phyloP scores from a whole-genome alignment of 2,888 invertebrate species.

The Ophion ellenae region DNA sequence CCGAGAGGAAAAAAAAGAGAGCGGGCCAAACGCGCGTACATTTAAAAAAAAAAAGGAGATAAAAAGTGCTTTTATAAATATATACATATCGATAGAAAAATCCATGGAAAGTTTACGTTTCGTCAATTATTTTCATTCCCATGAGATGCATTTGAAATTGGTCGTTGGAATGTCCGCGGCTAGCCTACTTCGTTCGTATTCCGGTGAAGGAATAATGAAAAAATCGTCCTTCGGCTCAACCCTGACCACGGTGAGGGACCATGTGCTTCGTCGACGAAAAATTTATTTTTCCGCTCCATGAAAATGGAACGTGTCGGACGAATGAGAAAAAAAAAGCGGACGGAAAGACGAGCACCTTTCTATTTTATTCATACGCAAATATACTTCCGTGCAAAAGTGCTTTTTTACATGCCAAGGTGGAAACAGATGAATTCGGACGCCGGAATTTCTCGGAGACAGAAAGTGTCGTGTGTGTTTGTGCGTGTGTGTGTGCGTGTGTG shows the following conservation, averaged over 20 bases:
- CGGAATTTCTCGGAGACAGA: too few species aligned
- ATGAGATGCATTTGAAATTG: slow-evolving; percentile 69
- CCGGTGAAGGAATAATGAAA: slow-evolving; percentile 73
- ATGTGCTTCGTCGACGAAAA: neutral
- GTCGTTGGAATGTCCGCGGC: slow-evolving; percentile 77
- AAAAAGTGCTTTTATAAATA: neutral
- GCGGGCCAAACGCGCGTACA: neutral
- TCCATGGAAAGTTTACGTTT: neutral
- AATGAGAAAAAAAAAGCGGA: too few species aligned
- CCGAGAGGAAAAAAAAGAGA: neutral
- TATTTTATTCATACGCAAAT: too few species aligned
- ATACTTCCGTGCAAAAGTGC: too few species aligned
- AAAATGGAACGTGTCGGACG: too few species aligned
- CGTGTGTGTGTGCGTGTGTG: too few species aligned
- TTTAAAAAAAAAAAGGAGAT: neutral
- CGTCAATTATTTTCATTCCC: slow-evolving; percentile 17
- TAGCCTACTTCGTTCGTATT: slow-evolving; percentile 77
- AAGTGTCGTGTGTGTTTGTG: too few species aligned
- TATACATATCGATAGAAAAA: too few species aligned
- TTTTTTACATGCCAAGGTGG: too few species aligned
- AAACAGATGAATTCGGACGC: too few species aligned
- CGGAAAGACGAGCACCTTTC: too few species aligned
- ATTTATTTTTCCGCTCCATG: neutral
- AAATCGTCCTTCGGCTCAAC: slow-evolving; percentile 78
- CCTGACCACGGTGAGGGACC: slow-evolving; percentile 77